Evolutionary conservation across 2,113 vertebrate species (phyloP).

Genomic region (Columba livia): DNA sequence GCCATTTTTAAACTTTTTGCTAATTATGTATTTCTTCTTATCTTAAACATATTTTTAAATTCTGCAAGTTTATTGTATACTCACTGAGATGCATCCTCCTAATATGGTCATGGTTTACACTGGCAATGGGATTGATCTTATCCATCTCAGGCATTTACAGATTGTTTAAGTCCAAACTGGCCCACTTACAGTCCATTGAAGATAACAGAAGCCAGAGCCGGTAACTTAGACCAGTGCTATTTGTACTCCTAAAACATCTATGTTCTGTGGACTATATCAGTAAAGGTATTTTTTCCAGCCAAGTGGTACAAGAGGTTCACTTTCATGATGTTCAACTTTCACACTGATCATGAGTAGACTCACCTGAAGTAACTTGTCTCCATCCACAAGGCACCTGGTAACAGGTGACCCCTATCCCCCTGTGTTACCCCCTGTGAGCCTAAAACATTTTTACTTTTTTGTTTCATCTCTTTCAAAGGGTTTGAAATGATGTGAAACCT

Average conservation of each 20-base stretch:
- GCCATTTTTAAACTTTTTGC: neutral
- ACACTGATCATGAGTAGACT: neutral
- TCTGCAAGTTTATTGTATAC: neutral
- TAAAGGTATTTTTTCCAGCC: neutral
- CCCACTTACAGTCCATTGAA: neutral
- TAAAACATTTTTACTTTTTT: neutral
- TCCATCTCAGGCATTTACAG: neutral
- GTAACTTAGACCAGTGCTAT: neutral
- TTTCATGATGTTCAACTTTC: neutral
- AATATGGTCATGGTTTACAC: neutral
- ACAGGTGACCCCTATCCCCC: neutral
- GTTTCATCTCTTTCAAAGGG: neutral
- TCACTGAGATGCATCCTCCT: neutral
- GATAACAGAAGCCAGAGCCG: neutral
- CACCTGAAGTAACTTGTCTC: neutral
- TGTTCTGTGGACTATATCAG: neutral
- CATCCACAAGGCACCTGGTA: neutral
- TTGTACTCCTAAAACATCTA: neutral
- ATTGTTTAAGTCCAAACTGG: neutral
- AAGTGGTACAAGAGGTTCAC: accelerated
- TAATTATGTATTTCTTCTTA: neutral
- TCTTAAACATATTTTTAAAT: neutral
- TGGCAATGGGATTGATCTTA: neutral
- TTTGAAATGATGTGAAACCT: neutral
- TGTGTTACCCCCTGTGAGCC: neutral